Base-by-base conservation (phyloP, 2,888 invertebrate species). In the Cepaea hortensis region DNA sequence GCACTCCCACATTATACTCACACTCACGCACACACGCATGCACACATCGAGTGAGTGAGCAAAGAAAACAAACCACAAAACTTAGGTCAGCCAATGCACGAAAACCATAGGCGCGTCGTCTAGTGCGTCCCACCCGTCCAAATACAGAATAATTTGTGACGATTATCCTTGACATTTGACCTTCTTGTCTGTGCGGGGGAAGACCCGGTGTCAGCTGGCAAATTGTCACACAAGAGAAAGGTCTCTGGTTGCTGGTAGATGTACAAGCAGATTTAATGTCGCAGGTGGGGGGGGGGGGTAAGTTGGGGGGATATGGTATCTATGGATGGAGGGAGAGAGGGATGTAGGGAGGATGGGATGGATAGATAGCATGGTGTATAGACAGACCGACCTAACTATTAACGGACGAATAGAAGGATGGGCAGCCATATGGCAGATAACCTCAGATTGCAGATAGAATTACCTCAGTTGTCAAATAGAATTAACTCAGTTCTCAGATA, bases 81-180 rank as follows among this genome's bases (percentile, higher is more conserved):
- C 6, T 73, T 4, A 68, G 4, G 4, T 11, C 68, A 68, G 68
- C 13, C 18, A n/a, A 68, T 18, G 18, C 48, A 20, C 1, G 15
- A 48, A 3, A 50, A 50, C 48, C 48, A 20, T 1, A 0, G 20
- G 6, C 48, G 20, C 55, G 5, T n/a, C 20, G 2, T 11, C 62
- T 18, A 6, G 15, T 13, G 83, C 70, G 55, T 23, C 61, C 65
- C 7, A n/a, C 13, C 77, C 48, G 50, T 48, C 48, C n/a, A 6
- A 70, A 83, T 50, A 55, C 1, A 1, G 23, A n/a, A 70, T 72
- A 55, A 70, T 72, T 83, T 23, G 55, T 50, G 11, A 6, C 50
- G 50, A 73, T 83, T 73, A 83, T 50, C 82, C 55, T 18, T 55
- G 72, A 61, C 73, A 46, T 68, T 82, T 72, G 82, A n/a, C 55